Evolutionary conservation across 2,797 vertebrate genomes (phyloP), one percentile per base, ranked within the genome.

Genomic region (Xiphophorus birchmanni): DNA sequence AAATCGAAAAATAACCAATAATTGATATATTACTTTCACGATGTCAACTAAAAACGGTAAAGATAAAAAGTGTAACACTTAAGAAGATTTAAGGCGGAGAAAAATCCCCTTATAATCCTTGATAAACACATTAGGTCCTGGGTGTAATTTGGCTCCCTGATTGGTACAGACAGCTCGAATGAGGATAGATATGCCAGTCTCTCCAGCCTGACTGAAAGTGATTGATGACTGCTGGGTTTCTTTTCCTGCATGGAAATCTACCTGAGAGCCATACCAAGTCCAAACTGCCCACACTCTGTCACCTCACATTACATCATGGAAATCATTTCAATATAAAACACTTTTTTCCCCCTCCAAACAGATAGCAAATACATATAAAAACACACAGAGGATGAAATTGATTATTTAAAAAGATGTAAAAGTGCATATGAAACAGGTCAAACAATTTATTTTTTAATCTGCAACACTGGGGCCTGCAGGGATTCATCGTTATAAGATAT

Each of bases 121-220:
- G 79, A 80, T 82, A 87, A 92, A 88, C 86, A 85, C 84, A 90
- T 90, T 84, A 82, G 72, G 52, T 76, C 80, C 77, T 50, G 77
- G 60, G 56, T 86, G 87, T 87, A 85, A 88, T 94, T 92, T 83
- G 65, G 74, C 81, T 82, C 84, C 75, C 88, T 94, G 94, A 96
- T 93, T 89, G 84, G 69, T 86, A 83, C 86, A 84, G 95, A 94
- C 95, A 94, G 91, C 74, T 86, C 80, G 87, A 91, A 95, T 94
- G 93, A 95, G 92, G 93, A 95, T 91, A 90, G 93, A 96, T 95
- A 89, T 80, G 85, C 90, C 93, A 90, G 87, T 93, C 93, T 89
- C 83, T 80, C 78, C 78, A 15, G 50, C 76, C 82, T 83, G 89
- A 92, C 82, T 87, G 77, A 37, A 23, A 35, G 79, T 95, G 94